These are phyloP conservation scores for Meta bourneti DNA, from an alignment of 2,888 invertebrate genomes.

Conservation along the genomic window DNA sequence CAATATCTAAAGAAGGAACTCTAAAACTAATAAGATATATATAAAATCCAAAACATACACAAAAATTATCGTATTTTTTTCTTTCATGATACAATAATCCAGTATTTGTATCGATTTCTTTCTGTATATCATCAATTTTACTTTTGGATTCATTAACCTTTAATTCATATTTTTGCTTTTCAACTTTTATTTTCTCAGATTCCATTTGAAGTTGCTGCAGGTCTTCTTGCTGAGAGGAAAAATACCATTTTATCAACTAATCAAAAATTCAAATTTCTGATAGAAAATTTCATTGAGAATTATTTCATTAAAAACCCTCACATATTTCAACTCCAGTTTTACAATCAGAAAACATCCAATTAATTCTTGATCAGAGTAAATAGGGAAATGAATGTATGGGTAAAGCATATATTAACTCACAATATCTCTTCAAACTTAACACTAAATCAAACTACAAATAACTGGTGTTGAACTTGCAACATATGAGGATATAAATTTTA, in stretches of 20 bases:
- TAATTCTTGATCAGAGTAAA: too few species aligned
- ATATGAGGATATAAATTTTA: too few species aligned
- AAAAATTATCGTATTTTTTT: not conserved
- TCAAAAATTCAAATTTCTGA: too few species aligned
- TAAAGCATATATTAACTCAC: too few species aligned
- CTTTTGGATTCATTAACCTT: not conserved
- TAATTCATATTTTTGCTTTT: not conserved
- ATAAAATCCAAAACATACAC: constrained; percentile 9
- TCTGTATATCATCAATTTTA: not conserved
- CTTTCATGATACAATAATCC: not conserved
- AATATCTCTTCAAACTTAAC: too few species aligned
- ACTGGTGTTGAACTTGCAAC: too few species aligned
- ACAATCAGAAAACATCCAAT: too few species aligned
- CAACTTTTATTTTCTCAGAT: not conserved
- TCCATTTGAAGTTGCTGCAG: not conserved
- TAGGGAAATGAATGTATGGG: too few species aligned
- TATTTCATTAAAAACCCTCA: too few species aligned
- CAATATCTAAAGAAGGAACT: not conserved
- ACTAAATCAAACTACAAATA: too few species aligned
- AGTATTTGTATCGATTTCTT: not conserved
- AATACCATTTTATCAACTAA: not conserved
- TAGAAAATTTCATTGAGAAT: too few species aligned
- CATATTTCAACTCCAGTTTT: too few species aligned
- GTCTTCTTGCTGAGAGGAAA: constrained; percentile 37
- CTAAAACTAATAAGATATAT: not conserved